A percentile compares a stretch with the other conserved stretches of the same genome.
phyloP scores from a whole-genome alignment of 2,797 vertebrate genomes.

The Rhinatrema bivittatum region DNA sequence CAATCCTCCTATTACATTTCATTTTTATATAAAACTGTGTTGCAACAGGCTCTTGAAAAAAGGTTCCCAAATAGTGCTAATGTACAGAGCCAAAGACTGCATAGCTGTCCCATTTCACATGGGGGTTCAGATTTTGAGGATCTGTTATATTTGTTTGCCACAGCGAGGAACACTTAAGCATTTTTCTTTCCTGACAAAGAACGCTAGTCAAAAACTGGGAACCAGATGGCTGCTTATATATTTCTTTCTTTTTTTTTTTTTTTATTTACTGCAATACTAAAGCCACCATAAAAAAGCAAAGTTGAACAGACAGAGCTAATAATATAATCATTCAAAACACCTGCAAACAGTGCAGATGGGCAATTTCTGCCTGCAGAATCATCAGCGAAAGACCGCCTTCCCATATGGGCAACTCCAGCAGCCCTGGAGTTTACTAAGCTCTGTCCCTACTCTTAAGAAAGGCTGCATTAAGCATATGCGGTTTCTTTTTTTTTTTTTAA shows the following conservation, averaged over 20 bases:
- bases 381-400: constrained; percentile 79
- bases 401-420: constrained; percentile 85
- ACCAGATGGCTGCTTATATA: constrained; percentile 88
- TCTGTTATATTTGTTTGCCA: constrained; percentile 28
- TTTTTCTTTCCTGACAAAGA: constrained; percentile 51
- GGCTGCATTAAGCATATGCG: constrained; percentile 73
- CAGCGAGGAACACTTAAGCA: constrained; percentile 35
- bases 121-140: constrained; percentile 32
- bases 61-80: too few species aligned
- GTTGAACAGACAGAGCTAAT: constrained; percentile 95
- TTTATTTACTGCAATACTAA: constrained; percentile 73
- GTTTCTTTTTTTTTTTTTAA: too few species aligned
- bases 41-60: too few species aligned
- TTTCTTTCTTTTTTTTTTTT: constrained; percentile 71
- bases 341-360: constrained; percentile 95
- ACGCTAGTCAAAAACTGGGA: constrained; percentile 57
- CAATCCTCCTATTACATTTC: too few species aligned
- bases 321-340: constrained; percentile 98
- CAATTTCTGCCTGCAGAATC: constrained; percentile 84
- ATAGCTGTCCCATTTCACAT: constrained; percentile 7
- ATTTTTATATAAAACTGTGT: too few species aligned
- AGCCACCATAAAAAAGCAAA: constrained; percentile 89
- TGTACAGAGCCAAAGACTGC: too few species aligned
- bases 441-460: constrained; percentile 70
- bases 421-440: constrained; percentile 61